Evolutionary conservation across 2,888 invertebrate species (phyloP), one percentile per base, ranked within the genome.

Genomic region (Pedicia rivosa): DNA sequence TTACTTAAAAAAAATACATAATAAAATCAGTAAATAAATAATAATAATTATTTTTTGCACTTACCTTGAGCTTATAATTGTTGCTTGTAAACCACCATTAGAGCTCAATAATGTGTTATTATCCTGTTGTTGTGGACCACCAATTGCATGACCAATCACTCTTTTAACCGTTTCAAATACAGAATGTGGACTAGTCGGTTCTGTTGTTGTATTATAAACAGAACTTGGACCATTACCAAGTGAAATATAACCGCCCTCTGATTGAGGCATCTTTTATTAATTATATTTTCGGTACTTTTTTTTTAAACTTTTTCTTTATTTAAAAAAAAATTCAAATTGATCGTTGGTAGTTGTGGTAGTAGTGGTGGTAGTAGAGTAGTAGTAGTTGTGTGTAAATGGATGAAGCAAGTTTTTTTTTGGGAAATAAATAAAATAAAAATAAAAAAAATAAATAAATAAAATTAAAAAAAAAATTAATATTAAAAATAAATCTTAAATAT

Each of bases 151-250:
- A 40, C 60, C 60, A 44, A 62, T 55, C 7, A 54, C 61, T 43
- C 60, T 53, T 46, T 59, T 60, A 38, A 62, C 49, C 39, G 58
- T 56, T 44, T 56, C 57, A 42, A 60, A 57, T 10, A 61, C 59
- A 38, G 62, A 59, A 42, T 54, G 54, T 39, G 61, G 53, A 34
- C 57, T 55, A 32, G 55, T 52, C 36, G 62, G 61, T 49, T 62
- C 61, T 51, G 62, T 62, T 46, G 62, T 62, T 43, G 59, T 54
- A 47, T 62, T 60, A 50, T 62, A 62, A 45, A 62, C 61, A 30
- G 38, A 43, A 41, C 44, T 43, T 46, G 56, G 52, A 36, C 54
- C 54, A 48, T 49, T 50, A 47, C 52, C 53, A 48, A 62, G 48
- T 40, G 59, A 60, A 32, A 59, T 50, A 49, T 61, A 61, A 40